Percentiles rank a stretch among this genome's conserved stretches.
Conservation (phyloP, 1,140 invertebrate genomes). For the Papilio machaon region DNA sequence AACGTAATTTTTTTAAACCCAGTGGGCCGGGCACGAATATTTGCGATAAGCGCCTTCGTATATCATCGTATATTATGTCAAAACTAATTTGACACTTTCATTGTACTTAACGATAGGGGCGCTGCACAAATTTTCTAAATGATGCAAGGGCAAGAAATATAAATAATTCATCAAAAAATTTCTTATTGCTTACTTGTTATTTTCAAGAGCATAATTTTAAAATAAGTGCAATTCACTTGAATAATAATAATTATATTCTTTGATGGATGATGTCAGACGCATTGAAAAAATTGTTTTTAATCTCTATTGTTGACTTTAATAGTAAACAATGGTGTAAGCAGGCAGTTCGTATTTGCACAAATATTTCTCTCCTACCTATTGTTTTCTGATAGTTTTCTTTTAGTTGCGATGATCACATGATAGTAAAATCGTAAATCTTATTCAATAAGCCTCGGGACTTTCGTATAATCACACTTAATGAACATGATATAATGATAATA, state of each 20-base stretch:
- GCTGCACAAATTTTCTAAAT: too few species aligned
- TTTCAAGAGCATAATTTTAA: not conserved
- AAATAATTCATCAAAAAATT: not conserved
- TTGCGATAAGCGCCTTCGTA: too few species aligned
- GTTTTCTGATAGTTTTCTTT: not conserved
- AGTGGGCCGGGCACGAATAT: too few species aligned
- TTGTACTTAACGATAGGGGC: too few species aligned
- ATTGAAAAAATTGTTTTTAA: slow-evolving; percentile 3
- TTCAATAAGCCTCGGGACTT: not conserved
- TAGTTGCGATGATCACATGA: not conserved
- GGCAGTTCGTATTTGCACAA: not conserved
- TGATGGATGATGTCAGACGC: not conserved
- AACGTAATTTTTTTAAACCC: not conserved
- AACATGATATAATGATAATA: not conserved
- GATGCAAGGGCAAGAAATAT: not conserved
- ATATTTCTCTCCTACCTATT: slow-evolving; percentile 4
- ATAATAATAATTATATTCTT: not conserved
- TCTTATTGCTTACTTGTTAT: not conserved
- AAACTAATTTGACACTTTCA: too few species aligned
- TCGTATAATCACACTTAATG: not conserved
- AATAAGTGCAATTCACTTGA: not conserved
- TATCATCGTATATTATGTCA: too few species aligned
- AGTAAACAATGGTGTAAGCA: slow-evolving; percentile 9
- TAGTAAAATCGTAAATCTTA: not conserved
- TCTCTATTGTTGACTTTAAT: slow-evolving; percentile 13